A percentile compares a stretch with the other conserved stretches of the same genome.
phyloP scores from a whole-genome alignment of 2,113 vertebrate species.

The Heterochromis multidens region DNA sequence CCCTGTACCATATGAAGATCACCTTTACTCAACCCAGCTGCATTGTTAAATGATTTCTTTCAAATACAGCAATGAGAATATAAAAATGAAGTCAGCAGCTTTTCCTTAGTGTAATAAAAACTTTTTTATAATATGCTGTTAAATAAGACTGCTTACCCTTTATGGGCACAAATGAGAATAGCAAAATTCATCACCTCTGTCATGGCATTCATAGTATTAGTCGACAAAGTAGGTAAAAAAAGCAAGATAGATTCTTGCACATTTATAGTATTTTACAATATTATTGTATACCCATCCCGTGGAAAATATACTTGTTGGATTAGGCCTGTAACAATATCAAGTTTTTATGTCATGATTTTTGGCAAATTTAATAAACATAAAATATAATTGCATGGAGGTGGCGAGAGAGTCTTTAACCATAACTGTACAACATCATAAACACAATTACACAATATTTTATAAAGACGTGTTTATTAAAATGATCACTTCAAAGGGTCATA shows the following conservation, averaged over 20 bases:
- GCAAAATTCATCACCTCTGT: neutral
- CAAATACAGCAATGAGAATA: neutral
- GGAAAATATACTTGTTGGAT: too few relatives aligned
- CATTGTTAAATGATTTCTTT: conserved; percentile 1
- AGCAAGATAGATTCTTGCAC: too few relatives aligned
- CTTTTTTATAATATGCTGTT: neutral
- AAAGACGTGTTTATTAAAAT: neutral
- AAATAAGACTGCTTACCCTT: neutral
- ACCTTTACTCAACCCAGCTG: conserved; percentile 46
- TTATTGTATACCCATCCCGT: too few relatives aligned
- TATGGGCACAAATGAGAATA: neutral
- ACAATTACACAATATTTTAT: neutral
- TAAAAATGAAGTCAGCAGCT: neutral
- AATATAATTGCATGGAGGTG: too few relatives aligned
- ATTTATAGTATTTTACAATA: too few relatives aligned
- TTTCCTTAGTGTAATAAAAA: too few relatives aligned
- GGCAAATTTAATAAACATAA: too few relatives aligned
- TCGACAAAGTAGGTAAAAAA: too few relatives aligned
- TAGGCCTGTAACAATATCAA: too few relatives aligned
- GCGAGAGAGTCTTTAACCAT: too few relatives aligned
- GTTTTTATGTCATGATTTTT: too few relatives aligned
- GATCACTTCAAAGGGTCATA: neutral
- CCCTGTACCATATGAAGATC: conserved; percentile 63
- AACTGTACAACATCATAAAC: neutral
- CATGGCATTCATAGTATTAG: too few relatives aligned